Percentiles rank a stretch among this genome's conserved stretches.
Evolutionary conservation across 2,888 invertebrate genomes (phyloP).

Genomic region (Pomacea canaliculata): DNA sequence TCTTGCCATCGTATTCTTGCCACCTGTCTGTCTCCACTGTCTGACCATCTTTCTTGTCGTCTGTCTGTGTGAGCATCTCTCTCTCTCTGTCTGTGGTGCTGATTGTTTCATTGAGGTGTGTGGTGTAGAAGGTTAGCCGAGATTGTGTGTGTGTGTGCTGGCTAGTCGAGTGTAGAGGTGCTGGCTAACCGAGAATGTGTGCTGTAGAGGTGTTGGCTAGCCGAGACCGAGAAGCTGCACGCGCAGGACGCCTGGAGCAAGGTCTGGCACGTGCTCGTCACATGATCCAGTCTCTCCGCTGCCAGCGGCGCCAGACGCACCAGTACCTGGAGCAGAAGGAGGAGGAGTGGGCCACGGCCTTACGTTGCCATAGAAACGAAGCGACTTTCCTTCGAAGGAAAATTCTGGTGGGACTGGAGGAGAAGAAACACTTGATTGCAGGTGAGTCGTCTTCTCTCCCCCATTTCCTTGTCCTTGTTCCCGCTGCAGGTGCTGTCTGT

Average conservation of each 20-base stretch:
- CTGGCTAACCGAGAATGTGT: too few species aligned
- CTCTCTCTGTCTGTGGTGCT: too few species aligned
- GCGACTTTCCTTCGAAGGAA: conserved; percentile 13
- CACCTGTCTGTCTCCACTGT: too few species aligned
- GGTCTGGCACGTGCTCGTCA: background rate
- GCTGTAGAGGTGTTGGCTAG: conserved; percentile 2
- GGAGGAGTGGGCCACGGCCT: conserved; percentile 5
- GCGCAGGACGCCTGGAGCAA: background rate
- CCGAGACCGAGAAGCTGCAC: background rate
- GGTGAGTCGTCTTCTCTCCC: background rate
- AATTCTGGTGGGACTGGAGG: conserved; percentile 11
- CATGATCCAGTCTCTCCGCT: background rate
- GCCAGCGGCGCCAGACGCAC: conserved; percentile 12
- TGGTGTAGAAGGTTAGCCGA: too few species aligned
- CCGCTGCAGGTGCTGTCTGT: too few species aligned
- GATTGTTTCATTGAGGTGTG: too few species aligned
- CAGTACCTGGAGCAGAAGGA: conserved; percentile 20
- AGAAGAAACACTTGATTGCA: conserved; percentile 7
- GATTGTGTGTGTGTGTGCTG: too few species aligned
- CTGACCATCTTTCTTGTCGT: background rate
- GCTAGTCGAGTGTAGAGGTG: too few species aligned
- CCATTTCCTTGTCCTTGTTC: too few species aligned
- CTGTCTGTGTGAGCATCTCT: background rate
- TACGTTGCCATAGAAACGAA: conserved; percentile 20
- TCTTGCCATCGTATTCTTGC: background rate